Conservation (phyloP, 2,888 invertebrate genomes). For the Lasiommata megera region DNA sequence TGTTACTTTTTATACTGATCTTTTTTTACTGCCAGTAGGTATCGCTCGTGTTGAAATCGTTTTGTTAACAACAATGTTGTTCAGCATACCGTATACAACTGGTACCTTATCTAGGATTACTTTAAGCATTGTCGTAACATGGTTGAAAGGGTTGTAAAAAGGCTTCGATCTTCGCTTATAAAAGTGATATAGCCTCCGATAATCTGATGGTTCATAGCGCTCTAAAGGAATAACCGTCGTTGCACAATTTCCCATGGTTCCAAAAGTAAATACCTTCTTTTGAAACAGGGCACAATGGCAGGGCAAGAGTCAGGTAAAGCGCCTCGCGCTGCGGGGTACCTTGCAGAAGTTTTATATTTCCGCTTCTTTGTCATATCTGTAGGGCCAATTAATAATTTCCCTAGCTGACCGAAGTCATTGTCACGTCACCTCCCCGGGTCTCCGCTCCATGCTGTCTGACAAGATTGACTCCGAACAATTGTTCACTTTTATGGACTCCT, state of each 20-base stretch:
- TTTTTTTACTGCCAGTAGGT: slow-evolving; percentile 10
- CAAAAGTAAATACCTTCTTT: slow-evolving; percentile 74
- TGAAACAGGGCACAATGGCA: slow-evolving; percentile 68
- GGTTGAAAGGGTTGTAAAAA: slow-evolving; percentile 59
- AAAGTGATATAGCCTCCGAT: slow-evolving; percentile 49
- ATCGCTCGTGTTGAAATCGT: slow-evolving; percentile 23
- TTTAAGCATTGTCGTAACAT: slow-evolving; percentile 40
- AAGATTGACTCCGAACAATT: slow-evolving; percentile 77
- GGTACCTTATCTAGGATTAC: slow-evolving; percentile 51
- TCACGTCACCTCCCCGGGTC: slow-evolving; percentile 55
- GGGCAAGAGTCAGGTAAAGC: slow-evolving; percentile 81
- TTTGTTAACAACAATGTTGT: slow-evolving; percentile 39
- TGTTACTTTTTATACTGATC: slow-evolving; percentile 1
- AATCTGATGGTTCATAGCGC: slow-evolving; percentile 53
- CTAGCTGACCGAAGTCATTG: slow-evolving; percentile 78
- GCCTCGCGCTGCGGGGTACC: slow-evolving; percentile 71
- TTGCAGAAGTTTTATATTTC: slow-evolving; percentile 79
- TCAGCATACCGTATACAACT: slow-evolving; percentile 44
- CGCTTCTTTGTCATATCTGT: slow-evolving; percentile 75
- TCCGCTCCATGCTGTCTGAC: slow-evolving; percentile 61
- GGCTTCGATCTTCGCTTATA: slow-evolving; percentile 45
- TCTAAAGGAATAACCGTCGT: slow-evolving; percentile 55
- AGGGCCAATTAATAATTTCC: slow-evolving; percentile 78
- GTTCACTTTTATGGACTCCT: slow-evolving; percentile 72
- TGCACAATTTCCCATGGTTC: slow-evolving; percentile 77